phyloP scores from a whole-genome alignment of 37 sponge, comb jelly and placozoan species.

The Haliclona indistincta region DNA sequence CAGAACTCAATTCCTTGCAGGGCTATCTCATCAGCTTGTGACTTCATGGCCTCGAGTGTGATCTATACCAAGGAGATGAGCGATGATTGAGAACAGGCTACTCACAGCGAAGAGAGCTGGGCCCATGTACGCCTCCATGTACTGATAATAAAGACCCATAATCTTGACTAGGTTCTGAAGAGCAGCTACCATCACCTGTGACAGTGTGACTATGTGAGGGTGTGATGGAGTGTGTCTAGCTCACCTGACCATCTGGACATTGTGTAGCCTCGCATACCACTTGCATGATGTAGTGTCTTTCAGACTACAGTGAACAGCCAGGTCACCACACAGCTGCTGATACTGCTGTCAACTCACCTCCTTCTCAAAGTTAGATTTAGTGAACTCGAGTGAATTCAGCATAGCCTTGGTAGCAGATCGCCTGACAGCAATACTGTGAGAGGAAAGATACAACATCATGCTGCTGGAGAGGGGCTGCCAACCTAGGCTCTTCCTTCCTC shows the following conservation, averaged over 20 bases:
- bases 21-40: constrained; percentile 70
- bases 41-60: constrained; percentile 96
- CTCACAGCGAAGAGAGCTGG: constrained; percentile 94
- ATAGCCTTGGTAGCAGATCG: constrained; percentile 92
- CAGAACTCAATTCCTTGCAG: constrained; percentile 99
- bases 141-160: constrained; percentile 93
- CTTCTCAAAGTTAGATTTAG: constrained; percentile 96
- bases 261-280: constrained; percentile 93
- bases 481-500: constrained; percentile 97
- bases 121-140: constrained; percentile 99
- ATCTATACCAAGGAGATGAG: constrained; percentile 58
- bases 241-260: constrained; percentile 22
- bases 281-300: constrained; percentile 98
- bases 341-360: constrained; percentile 47
- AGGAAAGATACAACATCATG: not conserved
- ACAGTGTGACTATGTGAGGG: not conserved
- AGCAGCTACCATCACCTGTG: constrained; percentile 85
- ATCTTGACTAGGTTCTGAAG: constrained; percentile 94
- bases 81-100: not conserved
- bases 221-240: not conserved
- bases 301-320: constrained; percentile 50
- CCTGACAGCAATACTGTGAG: constrained; percentile 70
- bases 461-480: not conserved
- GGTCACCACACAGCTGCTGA: not conserved
- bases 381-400: constrained; percentile 92